Evolutionary conservation across 2,888 invertebrate genomes (phyloP).

Genomic region (Drosophila histrio): DNA sequence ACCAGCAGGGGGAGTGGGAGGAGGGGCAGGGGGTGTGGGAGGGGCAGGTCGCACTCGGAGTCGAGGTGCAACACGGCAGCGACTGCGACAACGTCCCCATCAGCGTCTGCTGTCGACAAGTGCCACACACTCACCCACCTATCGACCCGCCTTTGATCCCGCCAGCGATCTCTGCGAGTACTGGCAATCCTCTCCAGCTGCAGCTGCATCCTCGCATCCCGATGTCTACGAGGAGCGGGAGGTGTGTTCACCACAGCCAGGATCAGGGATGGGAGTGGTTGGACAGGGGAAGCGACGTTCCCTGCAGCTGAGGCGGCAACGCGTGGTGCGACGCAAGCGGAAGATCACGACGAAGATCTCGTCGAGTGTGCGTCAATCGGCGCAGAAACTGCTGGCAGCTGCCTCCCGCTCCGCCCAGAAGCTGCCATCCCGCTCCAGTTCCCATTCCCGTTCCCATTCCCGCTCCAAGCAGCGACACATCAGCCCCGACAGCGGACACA

Average conservation of each 20-base stretch:
- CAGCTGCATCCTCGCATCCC: background rate
- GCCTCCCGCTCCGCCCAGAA: conserved; percentile 47
- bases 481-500: conserved; percentile 83
- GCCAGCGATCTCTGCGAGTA: conserved; percentile 84
- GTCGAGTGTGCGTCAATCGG: conserved; percentile 75
- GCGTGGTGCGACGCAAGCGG: conserved; percentile 81
- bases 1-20: conserved; percentile 21
- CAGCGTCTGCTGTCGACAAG: conserved; percentile 57
- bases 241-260: conserved; percentile 71
- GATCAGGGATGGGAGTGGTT: background rate
- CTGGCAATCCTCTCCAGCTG: conserved; percentile 68
- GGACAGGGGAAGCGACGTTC: conserved; percentile 29
- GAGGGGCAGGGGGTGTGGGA: background rate
- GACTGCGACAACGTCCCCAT: conserved; percentile 5
- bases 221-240: conserved; percentile 79
- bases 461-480: conserved; percentile 58
- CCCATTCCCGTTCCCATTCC: background rate
- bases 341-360: conserved; percentile 70
- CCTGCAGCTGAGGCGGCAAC: conserved; percentile 77
- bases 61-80: conserved; percentile 17
- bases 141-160: conserved; percentile 83
- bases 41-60: conserved; percentile 10
- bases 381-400: conserved; percentile 71
- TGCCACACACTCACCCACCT: conserved; percentile 79
- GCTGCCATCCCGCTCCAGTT: conserved; percentile 4